Evolutionary conservation across 2,797 vertebrate species (phyloP), one percentile per base, ranked within the genome.

Genomic region (Lepus oiostolus): DNA sequence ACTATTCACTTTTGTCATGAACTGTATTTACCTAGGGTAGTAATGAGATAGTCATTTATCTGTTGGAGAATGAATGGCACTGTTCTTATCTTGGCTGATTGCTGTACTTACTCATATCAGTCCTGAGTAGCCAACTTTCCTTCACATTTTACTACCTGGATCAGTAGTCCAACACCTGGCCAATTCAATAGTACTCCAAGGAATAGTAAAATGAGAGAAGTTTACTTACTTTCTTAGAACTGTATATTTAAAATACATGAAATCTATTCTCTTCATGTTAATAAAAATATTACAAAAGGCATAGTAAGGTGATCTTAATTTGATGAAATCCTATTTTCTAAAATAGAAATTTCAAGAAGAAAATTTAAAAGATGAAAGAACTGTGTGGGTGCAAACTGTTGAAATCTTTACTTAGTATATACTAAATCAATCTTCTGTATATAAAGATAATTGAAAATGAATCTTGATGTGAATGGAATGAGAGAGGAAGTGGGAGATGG

Each of bases 291-390:
- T 42, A 42, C 7, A 42, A 62, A 86, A 90, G 32, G 28, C 19
- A 96, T 8, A 74, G 24, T n/a, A 67, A 89, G 72, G 38, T 75
- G 38, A 2, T 76, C 4, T 74, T 74, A 22, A n/a, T 95, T 67
- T 85, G 26, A 85, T 42, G 68, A 70, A 16, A 5, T 47, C 13
- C 10, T 47, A 0, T 21, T 47, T 74, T 67, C 24, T 83, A 74
- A 7, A 2, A 70, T 19, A 84, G 4, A 47, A 1, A 62, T 65
- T 77, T 71, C 22, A 84, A 63, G 17, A 70, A 47, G 14, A 63
- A 81, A 11, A 4, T 28, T 76, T 85, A 35, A 24, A 91, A 50
- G 62, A 74, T 67, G 16, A n/a, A 90, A 90, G 52, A 65, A 0
- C 1, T 91, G 42, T 47, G 42, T 47, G 42, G 8, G 42, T 47